Percentiles rank a stretch among this genome's conserved stretches.
Conservation (phyloP, 2,888 invertebrate species). For the Halictus quadricinctus region DNA sequence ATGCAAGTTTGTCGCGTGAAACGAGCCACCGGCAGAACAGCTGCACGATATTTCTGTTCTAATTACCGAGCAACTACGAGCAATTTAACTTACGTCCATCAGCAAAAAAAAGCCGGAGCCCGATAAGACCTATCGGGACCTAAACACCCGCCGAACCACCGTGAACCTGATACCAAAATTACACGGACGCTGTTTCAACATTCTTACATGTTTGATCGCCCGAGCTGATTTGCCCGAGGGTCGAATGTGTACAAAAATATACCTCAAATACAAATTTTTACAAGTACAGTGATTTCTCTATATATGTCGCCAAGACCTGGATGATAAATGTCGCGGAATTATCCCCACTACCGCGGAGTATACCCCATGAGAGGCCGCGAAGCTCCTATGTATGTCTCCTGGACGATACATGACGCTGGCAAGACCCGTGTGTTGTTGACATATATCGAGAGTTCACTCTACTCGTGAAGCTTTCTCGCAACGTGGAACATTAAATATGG, state of each 20-base stretch:
- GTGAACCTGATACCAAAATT: conserved; percentile 14
- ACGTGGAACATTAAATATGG: no score
- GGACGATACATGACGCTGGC: no score
- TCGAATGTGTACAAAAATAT: neutral
- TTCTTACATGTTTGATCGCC: neutral
- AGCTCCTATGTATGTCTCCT: no score
- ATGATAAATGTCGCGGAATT: no score
- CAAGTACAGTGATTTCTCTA: no score
- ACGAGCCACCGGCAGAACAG: conserved; percentile 50
- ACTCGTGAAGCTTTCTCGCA: no score
- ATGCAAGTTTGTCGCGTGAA: conserved; percentile 59
- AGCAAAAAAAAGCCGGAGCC: neutral
- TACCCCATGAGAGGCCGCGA: no score
- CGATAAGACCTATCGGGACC: conserved; percentile 32
- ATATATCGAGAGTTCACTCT: no score
- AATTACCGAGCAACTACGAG: conserved; percentile 53
- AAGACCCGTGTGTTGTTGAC: no score
- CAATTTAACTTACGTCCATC: conserved; percentile 42
- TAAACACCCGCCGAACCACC: neutral
- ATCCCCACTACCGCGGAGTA: no score
- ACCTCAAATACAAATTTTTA: neutral
- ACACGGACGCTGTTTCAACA: neutral
- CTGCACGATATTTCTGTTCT: conserved; percentile 52
- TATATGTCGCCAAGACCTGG: no score
- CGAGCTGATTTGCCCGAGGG: neutral